Conservation (phyloP, 2,888 invertebrate genomes). For the Stenodema calcarata region DNA sequence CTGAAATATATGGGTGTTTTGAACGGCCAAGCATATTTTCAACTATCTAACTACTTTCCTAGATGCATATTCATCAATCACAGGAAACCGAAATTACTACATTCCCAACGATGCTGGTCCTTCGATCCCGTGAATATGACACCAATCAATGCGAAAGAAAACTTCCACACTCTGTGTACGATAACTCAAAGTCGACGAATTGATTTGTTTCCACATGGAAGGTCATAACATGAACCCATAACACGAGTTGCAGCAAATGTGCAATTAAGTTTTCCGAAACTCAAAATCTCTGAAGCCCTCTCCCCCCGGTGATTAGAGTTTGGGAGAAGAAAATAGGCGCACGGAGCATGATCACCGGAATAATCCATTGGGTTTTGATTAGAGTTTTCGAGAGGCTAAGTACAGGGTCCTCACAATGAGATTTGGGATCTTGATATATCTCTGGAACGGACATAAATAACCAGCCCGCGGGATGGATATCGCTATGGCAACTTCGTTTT, state of each 20-base stretch:
- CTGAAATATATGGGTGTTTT: no score
- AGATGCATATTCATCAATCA: no score
- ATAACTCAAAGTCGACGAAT: background rate
- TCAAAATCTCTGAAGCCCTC: background rate
- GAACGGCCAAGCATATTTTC: no score
- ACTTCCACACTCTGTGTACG: background rate
- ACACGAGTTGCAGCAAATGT: background rate
- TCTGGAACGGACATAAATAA: background rate
- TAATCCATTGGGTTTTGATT: background rate
- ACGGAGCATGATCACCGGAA: background rate
- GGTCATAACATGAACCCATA: background rate
- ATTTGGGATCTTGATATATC: slow-evolving; percentile 1
- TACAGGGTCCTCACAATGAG: slow-evolving; percentile 2
- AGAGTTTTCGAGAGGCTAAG: background rate
- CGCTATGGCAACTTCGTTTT: background rate
- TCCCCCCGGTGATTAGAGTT: background rate
- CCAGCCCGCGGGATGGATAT: background rate
- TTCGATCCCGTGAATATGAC: no score
- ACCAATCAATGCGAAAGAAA: no score
- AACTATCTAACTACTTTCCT: no score
- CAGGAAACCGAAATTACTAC: no score
- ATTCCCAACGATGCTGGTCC: no score
- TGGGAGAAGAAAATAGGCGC: background rate
- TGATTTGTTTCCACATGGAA: background rate
- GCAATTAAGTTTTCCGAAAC: background rate